Percentiles rank a stretch among this genome's conserved stretches.
These are phyloP conservation scores for Mycteria americana DNA, from an alignment of 2,797 vertebrate species.

Conservation along the genomic window DNA sequence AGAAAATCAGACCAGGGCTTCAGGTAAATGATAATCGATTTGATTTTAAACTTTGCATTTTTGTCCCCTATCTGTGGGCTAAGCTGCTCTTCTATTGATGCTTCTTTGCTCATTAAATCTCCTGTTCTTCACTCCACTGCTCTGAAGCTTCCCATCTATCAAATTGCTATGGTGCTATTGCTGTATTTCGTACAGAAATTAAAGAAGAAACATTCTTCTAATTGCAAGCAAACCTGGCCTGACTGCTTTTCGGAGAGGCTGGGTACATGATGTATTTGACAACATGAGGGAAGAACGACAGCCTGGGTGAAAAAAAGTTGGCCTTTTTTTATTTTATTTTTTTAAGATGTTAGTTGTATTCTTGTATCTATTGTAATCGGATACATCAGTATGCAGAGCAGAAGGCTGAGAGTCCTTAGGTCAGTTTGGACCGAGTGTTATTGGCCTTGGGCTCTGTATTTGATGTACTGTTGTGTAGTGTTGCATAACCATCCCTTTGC, in stretches of 20 bases:
- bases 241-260: not conserved
- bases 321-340: not conserved
- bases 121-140: not conserved
- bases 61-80: not conserved
- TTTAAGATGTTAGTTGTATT: not conserved
- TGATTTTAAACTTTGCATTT: not conserved
- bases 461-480: not conserved
- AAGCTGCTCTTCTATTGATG: not conserved
- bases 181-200: not conserved
- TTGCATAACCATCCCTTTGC: not conserved
- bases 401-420: not conserved
- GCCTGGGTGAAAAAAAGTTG: not conserved
- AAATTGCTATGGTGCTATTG: not conserved
- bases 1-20: not conserved
- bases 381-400: slow-evolving; percentile 16
- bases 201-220: not conserved
- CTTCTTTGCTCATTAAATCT: not conserved
- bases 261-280: not conserved
- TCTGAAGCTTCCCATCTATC: not conserved
- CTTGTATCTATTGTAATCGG: not conserved
- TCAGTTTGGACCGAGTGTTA: not conserved
- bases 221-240: not conserved
- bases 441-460: not conserved
- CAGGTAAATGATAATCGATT: not conserved
- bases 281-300: not conserved